Evolutionary conservation across 2,888 invertebrate species (phyloP).

Genomic region (Morpho deidamia): DNA sequence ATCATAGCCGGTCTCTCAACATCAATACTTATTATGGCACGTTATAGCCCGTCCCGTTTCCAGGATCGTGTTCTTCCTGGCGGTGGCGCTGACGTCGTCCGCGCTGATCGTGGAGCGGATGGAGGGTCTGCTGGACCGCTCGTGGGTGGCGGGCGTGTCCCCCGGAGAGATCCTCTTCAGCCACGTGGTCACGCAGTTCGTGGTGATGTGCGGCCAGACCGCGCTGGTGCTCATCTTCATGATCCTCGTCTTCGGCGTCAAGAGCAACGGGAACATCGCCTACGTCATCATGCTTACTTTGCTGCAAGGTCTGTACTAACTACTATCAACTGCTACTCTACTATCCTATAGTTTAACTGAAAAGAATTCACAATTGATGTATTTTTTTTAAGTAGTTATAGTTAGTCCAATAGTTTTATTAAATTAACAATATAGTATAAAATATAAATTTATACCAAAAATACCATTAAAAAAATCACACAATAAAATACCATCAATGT

Average conservation of each 20-base stretch:
- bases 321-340: too few relatives aligned
- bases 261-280: constrained; percentile 91
- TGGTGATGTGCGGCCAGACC: constrained; percentile 97
- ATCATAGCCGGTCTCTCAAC: too few relatives aligned
- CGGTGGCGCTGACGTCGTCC: constrained; percentile 95
- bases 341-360: too few relatives aligned
- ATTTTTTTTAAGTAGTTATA: too few relatives aligned
- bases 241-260: constrained; percentile 93
- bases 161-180: constrained; percentile 95
- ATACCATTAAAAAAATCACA: too few relatives aligned
- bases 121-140: constrained; percentile 94
- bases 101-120: constrained; percentile 94
- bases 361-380: too few relatives aligned
- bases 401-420: too few relatives aligned
- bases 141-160: constrained; percentile 95
- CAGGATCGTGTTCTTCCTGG: constrained; percentile 97
- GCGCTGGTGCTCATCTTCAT: constrained; percentile 93
- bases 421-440: too few relatives aligned
- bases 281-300: constrained; percentile 92
- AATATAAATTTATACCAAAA: too few relatives aligned
- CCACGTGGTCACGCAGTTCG: constrained; percentile 95
- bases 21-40: too few relatives aligned
- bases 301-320: constrained; percentile 81
- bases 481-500: too few relatives aligned
- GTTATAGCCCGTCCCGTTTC: not conserved